A percentile compares a stretch with the other conserved stretches of the same genome.
Conservation (phyloP, 37 sponge, comb jelly and placozoan species). For the Petrosia ficiformis region DNA sequence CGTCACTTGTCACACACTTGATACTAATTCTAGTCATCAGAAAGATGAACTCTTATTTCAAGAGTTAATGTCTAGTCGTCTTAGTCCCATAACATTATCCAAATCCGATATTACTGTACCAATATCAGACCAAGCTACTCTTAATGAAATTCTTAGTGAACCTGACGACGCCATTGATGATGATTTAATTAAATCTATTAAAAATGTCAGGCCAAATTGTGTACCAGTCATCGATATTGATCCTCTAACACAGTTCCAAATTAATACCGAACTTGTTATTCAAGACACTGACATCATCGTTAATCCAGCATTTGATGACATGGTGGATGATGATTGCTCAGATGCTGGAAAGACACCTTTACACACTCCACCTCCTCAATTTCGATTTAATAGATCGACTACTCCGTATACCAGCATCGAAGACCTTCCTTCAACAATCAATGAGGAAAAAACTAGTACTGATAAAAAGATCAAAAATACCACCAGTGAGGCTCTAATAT, state of each 20-base stretch:
- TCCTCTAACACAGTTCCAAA: neutral
- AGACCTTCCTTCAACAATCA: neutral
- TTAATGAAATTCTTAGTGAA: neutral
- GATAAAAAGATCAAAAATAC: too few relatives aligned
- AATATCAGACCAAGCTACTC: neutral
- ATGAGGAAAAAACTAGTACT: neutral
- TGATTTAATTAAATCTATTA: neutral
- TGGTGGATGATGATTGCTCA: too few relatives aligned
- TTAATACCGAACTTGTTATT: too few relatives aligned
- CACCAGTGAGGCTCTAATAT: neutral
- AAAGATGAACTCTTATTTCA: neutral
- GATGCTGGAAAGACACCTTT: too few relatives aligned
- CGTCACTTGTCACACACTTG: neutral
- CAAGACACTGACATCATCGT: too few relatives aligned
- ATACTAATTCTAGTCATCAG: neutral
- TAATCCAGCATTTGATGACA: too few relatives aligned
- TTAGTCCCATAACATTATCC: neutral
- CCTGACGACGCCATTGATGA: neutral
- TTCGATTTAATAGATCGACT: neutral
- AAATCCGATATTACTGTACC: neutral
- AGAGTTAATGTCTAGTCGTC: neutral
- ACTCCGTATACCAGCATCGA: conserved; percentile 3
- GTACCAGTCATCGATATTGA: neutral
- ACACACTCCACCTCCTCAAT: neutral
- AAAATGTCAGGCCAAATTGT: neutral